Percentiles rank a stretch among this genome's conserved stretches.
phyloP scores from a whole-genome alignment of 2,888 invertebrate species.

The Apodemia duryi region DNA sequence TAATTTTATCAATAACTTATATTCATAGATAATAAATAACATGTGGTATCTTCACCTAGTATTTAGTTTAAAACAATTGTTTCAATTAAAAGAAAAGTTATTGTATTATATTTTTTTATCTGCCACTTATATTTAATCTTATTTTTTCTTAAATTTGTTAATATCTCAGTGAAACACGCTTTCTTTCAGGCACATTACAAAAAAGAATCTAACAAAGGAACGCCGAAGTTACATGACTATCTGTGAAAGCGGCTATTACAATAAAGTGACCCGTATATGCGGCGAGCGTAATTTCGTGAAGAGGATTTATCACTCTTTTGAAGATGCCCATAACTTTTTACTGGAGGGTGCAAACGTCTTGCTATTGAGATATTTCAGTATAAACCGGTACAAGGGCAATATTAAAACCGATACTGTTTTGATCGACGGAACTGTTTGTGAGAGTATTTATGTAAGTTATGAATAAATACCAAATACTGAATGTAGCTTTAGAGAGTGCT shows the following conservation, averaged over 20 bases:
- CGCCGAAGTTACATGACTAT: constrained; percentile 76
- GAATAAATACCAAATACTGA: too few species aligned
- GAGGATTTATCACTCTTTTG: constrained; percentile 71
- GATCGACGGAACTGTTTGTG: constrained; percentile 74
- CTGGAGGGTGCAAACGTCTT: constrained; percentile 82
- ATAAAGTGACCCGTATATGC: constrained; percentile 70
- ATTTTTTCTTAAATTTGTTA: neutral
- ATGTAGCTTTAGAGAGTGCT: too few species aligned
- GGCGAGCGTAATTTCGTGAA: constrained; percentile 63
- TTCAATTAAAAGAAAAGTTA: too few species aligned
- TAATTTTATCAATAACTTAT: too few species aligned
- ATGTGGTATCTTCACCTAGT: too few species aligned
- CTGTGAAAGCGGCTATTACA: constrained; percentile 76
- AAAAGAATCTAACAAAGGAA: constrained; percentile 63
- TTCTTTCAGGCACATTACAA: constrained; percentile 58
- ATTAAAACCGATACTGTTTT: constrained; percentile 77
- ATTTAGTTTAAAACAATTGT: too few species aligned
- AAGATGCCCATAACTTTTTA: constrained; percentile 69
- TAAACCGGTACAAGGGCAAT: constrained; percentile 72
- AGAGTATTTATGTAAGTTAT: too few species aligned
- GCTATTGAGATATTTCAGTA: constrained; percentile 79
- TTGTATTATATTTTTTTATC: too few species aligned
- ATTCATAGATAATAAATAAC: too few species aligned
- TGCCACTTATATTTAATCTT: too few species aligned
- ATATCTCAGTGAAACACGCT: neutral